Percentiles rank a stretch among this genome's conserved stretches.
Conservation (phyloP, 2,888 invertebrate species). For the Philonicus albiceps region DNA sequence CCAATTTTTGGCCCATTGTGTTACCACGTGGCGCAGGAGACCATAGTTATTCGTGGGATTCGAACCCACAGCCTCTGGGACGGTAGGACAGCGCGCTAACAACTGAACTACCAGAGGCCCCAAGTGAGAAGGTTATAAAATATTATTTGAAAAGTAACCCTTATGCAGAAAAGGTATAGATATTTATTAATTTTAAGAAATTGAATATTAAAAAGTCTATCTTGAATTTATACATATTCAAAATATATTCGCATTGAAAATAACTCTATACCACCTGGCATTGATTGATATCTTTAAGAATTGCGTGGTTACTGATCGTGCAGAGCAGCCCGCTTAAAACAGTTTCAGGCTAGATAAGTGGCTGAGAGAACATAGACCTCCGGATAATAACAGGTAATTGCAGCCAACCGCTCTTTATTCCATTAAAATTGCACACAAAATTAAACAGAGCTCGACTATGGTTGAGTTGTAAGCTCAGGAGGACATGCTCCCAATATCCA, state of each 20-base stretch:
- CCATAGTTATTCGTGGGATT: too few relatives aligned
- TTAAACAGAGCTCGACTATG: not conserved
- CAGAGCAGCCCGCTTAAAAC: not conserved
- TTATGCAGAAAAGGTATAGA: too few relatives aligned
- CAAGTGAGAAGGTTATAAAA: too few relatives aligned
- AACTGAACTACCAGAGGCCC: too few relatives aligned
- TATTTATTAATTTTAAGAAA: not conserved
- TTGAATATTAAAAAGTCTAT: not conserved
- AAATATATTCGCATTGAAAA: not conserved
- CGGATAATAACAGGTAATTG: not conserved
- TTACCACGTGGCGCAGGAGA: too few relatives aligned
- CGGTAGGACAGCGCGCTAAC: too few relatives aligned
- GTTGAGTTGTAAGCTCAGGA: not conserved
- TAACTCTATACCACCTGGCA: not conserved
- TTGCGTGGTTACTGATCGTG: not conserved
- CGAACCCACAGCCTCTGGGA: too few relatives aligned
- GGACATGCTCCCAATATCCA: not conserved
- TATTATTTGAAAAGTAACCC: too few relatives aligned
- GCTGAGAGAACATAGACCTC: not conserved
- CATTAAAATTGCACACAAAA: not conserved
- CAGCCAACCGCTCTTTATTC: not conserved
- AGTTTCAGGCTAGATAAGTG: not conserved
- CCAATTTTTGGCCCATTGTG: too few relatives aligned
- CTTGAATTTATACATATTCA: too few relatives aligned
- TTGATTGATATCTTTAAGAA: not conserved